Percentiles rank a stretch among this genome's conserved stretches.
Evolutionary conservation across 1,140 invertebrate species (phyloP).

Genomic region (Homarus americanus): DNA sequence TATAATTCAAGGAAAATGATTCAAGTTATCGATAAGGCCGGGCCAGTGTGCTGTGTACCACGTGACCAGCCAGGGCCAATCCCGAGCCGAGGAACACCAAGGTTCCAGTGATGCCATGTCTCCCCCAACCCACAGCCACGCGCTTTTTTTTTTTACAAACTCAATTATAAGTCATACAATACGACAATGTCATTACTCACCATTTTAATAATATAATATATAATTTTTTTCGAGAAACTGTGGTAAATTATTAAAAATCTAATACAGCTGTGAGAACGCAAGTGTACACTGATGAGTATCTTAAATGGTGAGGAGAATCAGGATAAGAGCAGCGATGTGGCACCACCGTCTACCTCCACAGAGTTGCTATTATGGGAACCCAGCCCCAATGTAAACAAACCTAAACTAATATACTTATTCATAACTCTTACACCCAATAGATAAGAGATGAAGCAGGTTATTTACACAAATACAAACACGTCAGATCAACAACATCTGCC

Average conservation of each 20-base stretch:
- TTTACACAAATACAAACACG: background rate
- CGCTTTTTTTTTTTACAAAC: background rate
- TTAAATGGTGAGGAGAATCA: background rate
- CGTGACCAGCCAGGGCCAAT: constrained; percentile 49
- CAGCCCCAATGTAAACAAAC: constrained; percentile 59
- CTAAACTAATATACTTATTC: constrained; percentile 59
- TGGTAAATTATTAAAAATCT: background rate
- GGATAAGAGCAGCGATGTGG: constrained; percentile 22
- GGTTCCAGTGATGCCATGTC: constrained; percentile 49
- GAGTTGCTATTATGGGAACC: constrained; percentile 59
- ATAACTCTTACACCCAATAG: constrained; percentile 36
- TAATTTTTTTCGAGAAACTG: too few relatives aligned
- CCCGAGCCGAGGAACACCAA: constrained; percentile 26
- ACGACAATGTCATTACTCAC: too few relatives aligned
- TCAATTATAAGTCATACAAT: too few relatives aligned
- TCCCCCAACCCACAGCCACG: background rate
- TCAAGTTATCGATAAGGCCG: constrained; percentile 19
- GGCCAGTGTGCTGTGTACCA: constrained; percentile 31
- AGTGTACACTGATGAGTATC: background rate
- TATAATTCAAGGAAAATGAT: background rate
- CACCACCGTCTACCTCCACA: constrained; percentile 52
- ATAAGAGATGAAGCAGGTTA: constrained; percentile 18
- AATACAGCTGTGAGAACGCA: background rate
- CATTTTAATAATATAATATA: too few relatives aligned
- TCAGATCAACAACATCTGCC: background rate